Base-by-base conservation (phyloP, 2,888 invertebrate species). In the Pseudeuparius sepicola region DNA sequence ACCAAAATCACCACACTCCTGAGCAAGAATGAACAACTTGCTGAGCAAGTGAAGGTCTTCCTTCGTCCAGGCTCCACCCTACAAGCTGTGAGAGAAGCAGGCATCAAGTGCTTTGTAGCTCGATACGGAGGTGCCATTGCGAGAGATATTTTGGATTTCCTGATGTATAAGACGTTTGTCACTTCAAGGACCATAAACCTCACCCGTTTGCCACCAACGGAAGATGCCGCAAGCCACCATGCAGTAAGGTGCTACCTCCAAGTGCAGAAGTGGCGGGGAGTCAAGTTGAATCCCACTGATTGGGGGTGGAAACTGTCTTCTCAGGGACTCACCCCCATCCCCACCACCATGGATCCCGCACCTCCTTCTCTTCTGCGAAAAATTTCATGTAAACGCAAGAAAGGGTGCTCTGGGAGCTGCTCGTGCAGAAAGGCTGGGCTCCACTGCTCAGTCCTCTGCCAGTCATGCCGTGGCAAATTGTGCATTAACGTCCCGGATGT, bases 401-500 rank as follows among this genome's bases (percentile, higher is more conserved):
- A 25, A 25, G 26, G 26, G 26, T 26, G 11, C 20, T 24, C 13
- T 31, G 32, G 23, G 32, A 12, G 24, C 23, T 31, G 7, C 1
- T 25, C 29, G 29, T 29, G 29, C 29, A 29, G 29, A 29, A 14
- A 29, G 29, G 13, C 29, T 29, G 29, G n/a, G n/a, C n/a, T n/a
- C n/a, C n/a, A n/a, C n/a, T n/a, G n/a, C n/a, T n/a, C n/a, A n/a
- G n/a, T n/a, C n/a, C n/a, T n/a, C n/a, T 20, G 20, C 20, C 20
- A 20, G 20, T 20, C 20, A 20, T 20, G 20, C 20, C 7, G 20
- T 7, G n/a, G 20, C 20, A 20, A 20, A 7, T 20, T n/a, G 20
- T 20, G 20, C 20, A 20, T 20, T 20, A 20, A 20, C n/a, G 20
- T n/a, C 20, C 20, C 7, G 20, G 7, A 20, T 20, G 20, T 20